These are phyloP conservation scores for Apis mellifera DNA, from an alignment of 1,140 invertebrate species.

Conservation along the genomic window Amel_HAv3.1 CM009931.2:1937001-1937500, in stretches of 20 bases:
- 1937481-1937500: no score
- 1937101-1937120: not conserved
- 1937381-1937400: no score
- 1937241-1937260: no score
- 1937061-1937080: not conserved
- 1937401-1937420: not conserved
- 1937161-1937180: no score
- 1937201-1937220: no score
- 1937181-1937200: not conserved
- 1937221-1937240: not conserved
- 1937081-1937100: not conserved
- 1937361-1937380: not conserved
- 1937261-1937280: not conserved
- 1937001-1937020: not conserved
- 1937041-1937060: conserved; percentile 13
- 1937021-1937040: not conserved
- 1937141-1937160: not conserved
- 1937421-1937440: not conserved
- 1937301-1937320: not conserved
- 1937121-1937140: not conserved
- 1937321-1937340: not conserved
- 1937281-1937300: not conserved
- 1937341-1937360: not conserved
- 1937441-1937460: not conserved
- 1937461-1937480: not conserved